Base-by-base conservation (phyloP, 2,113 vertebrate species). In the Phoxinus phoxinus region DNA sequence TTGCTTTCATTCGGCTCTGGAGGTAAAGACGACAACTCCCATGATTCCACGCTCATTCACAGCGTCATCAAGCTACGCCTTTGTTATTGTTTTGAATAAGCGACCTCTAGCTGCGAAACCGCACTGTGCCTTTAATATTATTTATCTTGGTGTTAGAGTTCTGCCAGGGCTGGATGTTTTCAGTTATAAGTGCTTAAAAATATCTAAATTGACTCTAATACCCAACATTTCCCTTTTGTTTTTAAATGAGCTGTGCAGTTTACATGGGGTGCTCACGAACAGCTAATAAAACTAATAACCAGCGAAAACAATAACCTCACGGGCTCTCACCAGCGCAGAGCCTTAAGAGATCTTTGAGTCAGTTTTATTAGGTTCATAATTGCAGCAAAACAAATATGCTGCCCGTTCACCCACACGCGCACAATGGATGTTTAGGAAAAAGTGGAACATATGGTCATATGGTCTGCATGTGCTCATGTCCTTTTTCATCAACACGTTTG, bases 381-480 rank as follows among this genome's bases (percentile, higher is more conserved):
- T 86, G 81, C 72, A 41, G 80, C 37, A 87, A 69, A 80, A 86
- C 80, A 89, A 85, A 87, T 86, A 85, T 37, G 80, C 85, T 79
- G 35, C 35, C 80, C 79, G 30, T 87, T 87, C 73, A 84, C 63
- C 85, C 83, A 83, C 87, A 90, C 85, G 75, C 88, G 32, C 89
- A 65, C 59, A 30, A 74, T 48, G 74, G 67, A 15, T 93, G 89
- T 94, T 92, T 91, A 90, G 90, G 84, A n/a, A 79, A 91, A 87
- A 67, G 73, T 86, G 84, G 83, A 89, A 90, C 82, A 89, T n/a
- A n/a, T n/a, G n/a, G n/a, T 91, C 92, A 89, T 51, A 90, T 92
- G 92, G 93, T 94, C 94, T 93, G 93, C 91, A 90, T 90, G 89
- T 87, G 91, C 88, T 81, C 1, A 81, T 72, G 87, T 92, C 86